Conservation (phyloP, 2,888 invertebrate genomes). For the Patella depressa region DNA sequence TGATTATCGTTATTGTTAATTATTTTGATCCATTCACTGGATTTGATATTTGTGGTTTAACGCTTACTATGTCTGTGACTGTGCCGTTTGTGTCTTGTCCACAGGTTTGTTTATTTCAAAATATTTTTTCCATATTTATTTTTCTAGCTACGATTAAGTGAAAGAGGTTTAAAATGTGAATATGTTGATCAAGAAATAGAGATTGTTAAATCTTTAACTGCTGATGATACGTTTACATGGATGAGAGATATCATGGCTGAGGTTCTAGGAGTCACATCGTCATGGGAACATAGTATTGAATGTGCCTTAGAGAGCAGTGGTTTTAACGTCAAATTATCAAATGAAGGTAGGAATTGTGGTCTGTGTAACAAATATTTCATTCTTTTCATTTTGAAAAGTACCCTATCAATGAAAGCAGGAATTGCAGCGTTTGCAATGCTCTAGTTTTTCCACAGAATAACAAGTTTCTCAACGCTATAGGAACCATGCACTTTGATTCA, state of each 20-base stretch:
- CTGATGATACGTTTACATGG: slow-evolving; percentile 58
- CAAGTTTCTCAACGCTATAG: not conserved
- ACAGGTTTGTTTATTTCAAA: no score
- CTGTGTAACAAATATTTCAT: not conserved
- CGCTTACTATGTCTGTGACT: no score
- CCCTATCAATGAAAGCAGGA: no score
- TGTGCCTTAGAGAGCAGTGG: slow-evolving; percentile 65
- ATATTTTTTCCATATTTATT: no score
- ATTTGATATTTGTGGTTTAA: no score
- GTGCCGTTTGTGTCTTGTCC: no score
- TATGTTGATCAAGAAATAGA: slow-evolving; percentile 64
- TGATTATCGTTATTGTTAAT: no score
- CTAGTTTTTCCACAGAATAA: not conserved
- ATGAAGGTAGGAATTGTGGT: slow-evolving; percentile 55
- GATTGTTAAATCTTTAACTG: slow-evolving; percentile 53
- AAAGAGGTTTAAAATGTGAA: slow-evolving; percentile 56
- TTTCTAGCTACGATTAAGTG: slow-evolving; percentile 59
- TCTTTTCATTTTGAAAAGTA: not conserved
- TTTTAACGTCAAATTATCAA: slow-evolving; percentile 64
- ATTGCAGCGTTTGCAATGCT: no score
- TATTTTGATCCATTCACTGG: no score
- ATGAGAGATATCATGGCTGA: slow-evolving; percentile 56
- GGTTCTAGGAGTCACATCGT: slow-evolving; percentile 49
- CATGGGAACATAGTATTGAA: slow-evolving; percentile 65
- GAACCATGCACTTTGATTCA: not conserved